phyloP scores from a whole-genome alignment of 2,113 vertebrate genomes.

The Gavia stellata region DNA sequence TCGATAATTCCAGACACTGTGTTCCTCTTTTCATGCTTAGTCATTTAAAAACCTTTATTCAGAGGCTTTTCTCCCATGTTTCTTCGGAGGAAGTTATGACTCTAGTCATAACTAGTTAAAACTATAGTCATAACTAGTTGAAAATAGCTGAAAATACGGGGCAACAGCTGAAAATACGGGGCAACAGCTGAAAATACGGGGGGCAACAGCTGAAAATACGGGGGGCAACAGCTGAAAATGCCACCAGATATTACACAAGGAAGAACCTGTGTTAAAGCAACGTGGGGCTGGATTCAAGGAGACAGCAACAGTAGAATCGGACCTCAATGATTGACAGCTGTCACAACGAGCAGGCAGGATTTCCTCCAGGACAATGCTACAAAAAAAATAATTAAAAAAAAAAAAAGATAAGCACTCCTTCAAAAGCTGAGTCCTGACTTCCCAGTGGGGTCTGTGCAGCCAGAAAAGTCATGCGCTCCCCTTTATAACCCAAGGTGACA shows the following conservation, averaged over 20 bases:
- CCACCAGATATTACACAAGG: not conserved
- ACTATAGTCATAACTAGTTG: not conserved
- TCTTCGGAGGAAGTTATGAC: not conserved
- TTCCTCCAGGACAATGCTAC: not conserved
- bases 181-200: not conserved
- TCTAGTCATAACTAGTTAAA: not conserved
- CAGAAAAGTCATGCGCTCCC: too few species aligned
- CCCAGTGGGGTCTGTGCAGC: not conserved
- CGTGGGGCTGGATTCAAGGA: not conserved
- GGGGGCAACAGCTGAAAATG: not conserved
- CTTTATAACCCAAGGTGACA: not conserved
- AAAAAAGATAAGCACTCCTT: too few species aligned
- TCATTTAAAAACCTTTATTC: not conserved
- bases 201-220: not conserved
- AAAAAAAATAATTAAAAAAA: not conserved
- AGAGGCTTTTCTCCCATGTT: not conserved
- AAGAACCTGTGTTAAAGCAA: not conserved
- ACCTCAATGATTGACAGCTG: not conserved
- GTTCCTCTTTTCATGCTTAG: not conserved
- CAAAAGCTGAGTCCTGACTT: not conserved
- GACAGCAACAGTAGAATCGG: too few species aligned
- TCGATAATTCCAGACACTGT: not conserved
- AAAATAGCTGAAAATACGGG: not conserved
- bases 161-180: not conserved
- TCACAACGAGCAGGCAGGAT: not conserved